Conservation (phyloP, 1,140 invertebrate genomes). For the Forficula auricularia region DNA sequence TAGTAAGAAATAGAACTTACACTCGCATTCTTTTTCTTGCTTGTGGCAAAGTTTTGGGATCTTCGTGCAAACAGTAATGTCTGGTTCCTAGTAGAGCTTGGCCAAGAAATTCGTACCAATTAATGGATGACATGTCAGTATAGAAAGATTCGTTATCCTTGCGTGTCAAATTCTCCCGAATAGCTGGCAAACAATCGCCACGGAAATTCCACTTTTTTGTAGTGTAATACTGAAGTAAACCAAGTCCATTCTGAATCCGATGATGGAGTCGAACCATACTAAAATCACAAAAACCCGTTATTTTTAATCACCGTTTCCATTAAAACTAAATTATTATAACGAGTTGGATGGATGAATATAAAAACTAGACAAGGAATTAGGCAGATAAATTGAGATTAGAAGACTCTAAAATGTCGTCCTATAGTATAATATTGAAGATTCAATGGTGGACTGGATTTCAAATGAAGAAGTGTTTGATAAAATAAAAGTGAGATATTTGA, state of each 20-base stretch:
- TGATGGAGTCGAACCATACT: slow-evolving; percentile 48
- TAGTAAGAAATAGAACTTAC: no score
- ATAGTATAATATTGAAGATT: no score
- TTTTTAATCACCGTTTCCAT: neutral
- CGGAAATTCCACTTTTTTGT: slow-evolving; percentile 65
- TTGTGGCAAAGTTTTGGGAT: slow-evolving; percentile 59
- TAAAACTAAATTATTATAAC: neutral
- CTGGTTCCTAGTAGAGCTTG: slow-evolving; percentile 51
- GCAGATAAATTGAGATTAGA: no score
- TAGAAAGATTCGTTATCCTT: slow-evolving; percentile 39
- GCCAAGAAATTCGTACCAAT: slow-evolving; percentile 53
- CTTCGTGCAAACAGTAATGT: slow-evolving; percentile 61
- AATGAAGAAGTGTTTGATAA: no score
- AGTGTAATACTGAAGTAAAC: slow-evolving; percentile 68
- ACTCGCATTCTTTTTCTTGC: slow-evolving; percentile 48
- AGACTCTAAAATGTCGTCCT: no score
- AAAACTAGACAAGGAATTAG: no score
- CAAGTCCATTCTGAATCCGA: slow-evolving; percentile 39
- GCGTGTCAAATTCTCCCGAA: slow-evolving; percentile 38
- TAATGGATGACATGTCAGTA: slow-evolving; percentile 36
- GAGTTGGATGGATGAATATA: neutral
- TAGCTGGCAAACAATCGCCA: slow-evolving; percentile 46
- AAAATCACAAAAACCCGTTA: slow-evolving; percentile 12
- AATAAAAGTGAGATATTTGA: no score
- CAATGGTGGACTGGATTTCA: no score